A percentile compares a stretch with the other conserved stretches of the same genome.
Evolutionary conservation across 2,797 vertebrate genomes (phyloP).

Genomic region (Microctenopoma steveboyesi): DNA sequence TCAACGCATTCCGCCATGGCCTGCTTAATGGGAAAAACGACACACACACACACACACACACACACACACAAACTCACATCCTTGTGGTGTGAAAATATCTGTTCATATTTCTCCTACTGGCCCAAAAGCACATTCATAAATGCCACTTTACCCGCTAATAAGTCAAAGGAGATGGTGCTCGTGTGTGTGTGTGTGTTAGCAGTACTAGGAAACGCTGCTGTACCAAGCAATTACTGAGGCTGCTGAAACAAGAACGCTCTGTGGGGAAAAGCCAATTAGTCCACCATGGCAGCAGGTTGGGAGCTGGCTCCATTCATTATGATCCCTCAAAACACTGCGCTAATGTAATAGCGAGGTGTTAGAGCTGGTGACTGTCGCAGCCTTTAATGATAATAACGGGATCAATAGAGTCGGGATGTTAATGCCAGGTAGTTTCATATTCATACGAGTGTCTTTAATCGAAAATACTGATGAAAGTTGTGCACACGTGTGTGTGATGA

Average conservation of each 20-base stretch:
- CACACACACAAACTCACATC: constrained; percentile 34
- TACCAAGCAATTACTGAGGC: constrained; percentile 69
- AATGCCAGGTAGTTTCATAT: constrained; percentile 47
- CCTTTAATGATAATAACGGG: constrained; percentile 64
- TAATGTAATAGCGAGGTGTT: constrained; percentile 57
- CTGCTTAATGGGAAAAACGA: constrained; percentile 58
- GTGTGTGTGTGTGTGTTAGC: constrained; percentile 21
- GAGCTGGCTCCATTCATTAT: constrained; percentile 66
- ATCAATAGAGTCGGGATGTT: constrained; percentile 60
- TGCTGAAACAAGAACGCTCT: constrained; percentile 69
- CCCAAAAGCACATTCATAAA: constrained; percentile 65
- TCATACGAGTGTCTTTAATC: constrained; percentile 37
- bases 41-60: constrained; percentile 39
- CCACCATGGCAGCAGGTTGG: constrained; percentile 65
- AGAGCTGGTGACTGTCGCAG: constrained; percentile 45
- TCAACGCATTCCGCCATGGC: constrained; percentile 48
- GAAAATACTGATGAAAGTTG: constrained; percentile 49
- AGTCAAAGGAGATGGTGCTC: constrained; percentile 55
- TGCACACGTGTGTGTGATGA: constrained; percentile 9
- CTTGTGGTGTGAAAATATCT: constrained; percentile 63
- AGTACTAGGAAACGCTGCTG: constrained; percentile 42
- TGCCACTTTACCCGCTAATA: constrained; percentile 65
- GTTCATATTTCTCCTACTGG: constrained; percentile 57
- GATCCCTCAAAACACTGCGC: constrained; percentile 58
- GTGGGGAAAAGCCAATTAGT: constrained; percentile 77